Base-by-base conservation (phyloP, 2,888 invertebrate species). In the Onchidella celtica region DNA sequence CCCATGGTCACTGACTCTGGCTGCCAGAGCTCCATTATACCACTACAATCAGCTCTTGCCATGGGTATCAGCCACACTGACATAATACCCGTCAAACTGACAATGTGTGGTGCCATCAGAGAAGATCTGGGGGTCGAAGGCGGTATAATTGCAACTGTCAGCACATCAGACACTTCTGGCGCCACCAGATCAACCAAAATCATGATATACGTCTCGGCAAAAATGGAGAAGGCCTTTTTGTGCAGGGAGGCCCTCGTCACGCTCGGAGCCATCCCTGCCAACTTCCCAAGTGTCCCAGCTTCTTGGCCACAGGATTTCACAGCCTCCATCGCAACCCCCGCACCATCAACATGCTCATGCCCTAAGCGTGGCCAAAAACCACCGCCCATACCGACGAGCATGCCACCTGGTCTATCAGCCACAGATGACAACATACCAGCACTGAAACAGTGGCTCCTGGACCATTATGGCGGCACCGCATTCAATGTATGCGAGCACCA, bases 311-410 rank as follows among this genome's bases (percentile, higher is more conserved):
- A 65, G 14, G 65, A 65, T 27, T 27, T 14, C 27, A 65, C 86
- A 29, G 89, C 83, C 1, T 65, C 65, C 65, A 85, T 88, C 84
- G 76, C 79, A 32, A 89, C 88, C 84, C 86, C 85, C 63, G 85
- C 86, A 9, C 88, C 88, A 1, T 87, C 84, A 66, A 85, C 86
- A 66, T 29, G 65, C 65, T 27, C 9, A 4, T 65, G 65, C 29
- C 65, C 65, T 27, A 65, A 3, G 65, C 17, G 27, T 65, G 65
- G 65, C 24, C 17, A 63, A 24, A n/a, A 63, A n/a, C 63, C 63
- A 63, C 63, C 63, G 11, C 63, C 24, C 14, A 65, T 65, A 65
- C 65, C 65, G 32, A 4, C 3, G 2, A 65, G 24, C 6, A 9
- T 55, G 55, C 55, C 55, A 55, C 17, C 55, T 55, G 55, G 55